Conservation (phyloP, 2,888 invertebrate species). For the Toxonevra muliebris region DNA sequence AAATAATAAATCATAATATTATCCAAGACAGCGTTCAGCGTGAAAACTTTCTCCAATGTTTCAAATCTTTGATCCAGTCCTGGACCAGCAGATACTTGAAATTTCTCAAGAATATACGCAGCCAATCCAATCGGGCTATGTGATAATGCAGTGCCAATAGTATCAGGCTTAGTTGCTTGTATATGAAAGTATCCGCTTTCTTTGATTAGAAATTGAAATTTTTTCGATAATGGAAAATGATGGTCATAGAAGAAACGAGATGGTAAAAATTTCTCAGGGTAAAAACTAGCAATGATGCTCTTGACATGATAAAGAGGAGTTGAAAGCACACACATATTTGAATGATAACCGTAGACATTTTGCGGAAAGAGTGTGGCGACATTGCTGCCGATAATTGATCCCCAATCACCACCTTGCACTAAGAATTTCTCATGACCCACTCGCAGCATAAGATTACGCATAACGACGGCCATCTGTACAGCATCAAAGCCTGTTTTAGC, state of each 20-base stretch:
- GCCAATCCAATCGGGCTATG: slow-evolving; percentile 80
- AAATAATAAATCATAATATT: slow-evolving; percentile 86
- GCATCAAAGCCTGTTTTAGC: slow-evolving; percentile 59
- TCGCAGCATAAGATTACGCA: slow-evolving; percentile 75
- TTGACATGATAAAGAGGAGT: slow-evolving; percentile 58
- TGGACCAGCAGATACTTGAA: slow-evolving; percentile 77
- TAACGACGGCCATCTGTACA: slow-evolving; percentile 68
- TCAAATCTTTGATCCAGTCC: slow-evolving; percentile 65
- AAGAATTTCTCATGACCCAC: slow-evolving; percentile 73
- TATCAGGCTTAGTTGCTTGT: slow-evolving; percentile 90
- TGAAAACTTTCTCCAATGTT: slow-evolving; percentile 64
- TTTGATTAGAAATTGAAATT: slow-evolving; percentile 47
- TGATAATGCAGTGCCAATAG: slow-evolving; percentile 70
- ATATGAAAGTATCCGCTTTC: slow-evolving; percentile 76
- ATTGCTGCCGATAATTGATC: slow-evolving; percentile 70
- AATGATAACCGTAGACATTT: slow-evolving; percentile 69
- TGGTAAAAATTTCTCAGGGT: slow-evolving; percentile 63
- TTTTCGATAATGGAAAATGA: slow-evolving; percentile 65
- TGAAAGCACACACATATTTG: slow-evolving; percentile 70
- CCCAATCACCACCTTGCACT: slow-evolving; percentile 87
- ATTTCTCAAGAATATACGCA: slow-evolving; percentile 90
- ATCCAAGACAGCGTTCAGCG: slow-evolving; percentile 70
- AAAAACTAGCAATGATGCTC: slow-evolving; percentile 66
- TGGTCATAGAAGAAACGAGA: slow-evolving; percentile 68
- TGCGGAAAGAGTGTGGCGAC: slow-evolving; percentile 74